Evolutionary conservation across 2,797 vertebrate genomes (phyloP), one percentile per base, ranked within the genome.

Genomic region (Lacerta viridis): DNA sequence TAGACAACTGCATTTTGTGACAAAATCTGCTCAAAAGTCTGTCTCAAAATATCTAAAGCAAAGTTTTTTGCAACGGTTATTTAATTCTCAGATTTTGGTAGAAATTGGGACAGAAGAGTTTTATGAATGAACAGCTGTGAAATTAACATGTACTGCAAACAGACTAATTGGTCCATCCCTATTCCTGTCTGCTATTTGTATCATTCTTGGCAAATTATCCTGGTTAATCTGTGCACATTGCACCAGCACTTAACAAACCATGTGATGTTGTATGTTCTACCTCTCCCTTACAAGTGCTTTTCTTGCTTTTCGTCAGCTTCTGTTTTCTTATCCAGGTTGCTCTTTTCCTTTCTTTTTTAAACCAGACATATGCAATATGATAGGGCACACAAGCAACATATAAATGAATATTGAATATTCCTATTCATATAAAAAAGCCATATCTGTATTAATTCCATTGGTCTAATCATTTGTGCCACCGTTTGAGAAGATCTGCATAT

Each of bases 151-250:
- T 18, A 64, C 61, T 23, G 61, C 17, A 64, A 64, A 64, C 61
- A 64, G 61, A 64, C 20, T 64, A 23, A 64, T 64, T 64, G 61
- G 61, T 7, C 61, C 61, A 64, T 64, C 61, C 61, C 61, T 23
- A 64, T 64, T 18, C 7, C 64, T n/a, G 46, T 78, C 61, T 29
- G 3, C 36, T 29, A 17, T n/a, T 11, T 29, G 17, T 83, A 43
- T 64, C 41, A 8, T 81, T 43, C 43, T 89, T 15, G 29, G 36
- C 89, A 95, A 92, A 93, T 76, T 87, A 18, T 80, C 1, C 2
- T 43, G n/a, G 23, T 3, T 90, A 76, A 88, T 78, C 7, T 88
- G 33, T 71, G 10, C 71, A 80, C 87, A 74, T 59, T 18, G 88
- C 71, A 75, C 18, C 36, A 13, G 1, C 33, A 85, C 11, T 61